These are phyloP conservation scores for Chlorospingus semifuscus DNA, from an alignment of 2,797 vertebrate genomes.

Conservation along the genomic window DNA sequence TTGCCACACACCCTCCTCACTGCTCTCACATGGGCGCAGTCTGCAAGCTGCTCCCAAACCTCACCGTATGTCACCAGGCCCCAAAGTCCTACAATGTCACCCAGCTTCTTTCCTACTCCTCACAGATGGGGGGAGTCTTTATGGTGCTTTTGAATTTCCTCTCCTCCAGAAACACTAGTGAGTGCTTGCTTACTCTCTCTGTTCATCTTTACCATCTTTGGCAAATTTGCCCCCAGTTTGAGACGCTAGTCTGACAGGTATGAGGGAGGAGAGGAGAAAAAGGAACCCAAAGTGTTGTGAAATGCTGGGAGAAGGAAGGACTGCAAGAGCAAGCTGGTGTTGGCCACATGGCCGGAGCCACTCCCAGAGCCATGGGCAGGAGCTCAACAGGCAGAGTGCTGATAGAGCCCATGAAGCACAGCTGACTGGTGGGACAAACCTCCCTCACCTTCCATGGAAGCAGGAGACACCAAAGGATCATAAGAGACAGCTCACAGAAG, in stretches of 20 bases:
- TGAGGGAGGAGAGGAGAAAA: neutral
- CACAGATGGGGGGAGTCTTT: fast-evolving
- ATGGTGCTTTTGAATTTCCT: neutral
- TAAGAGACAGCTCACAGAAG: neutral
- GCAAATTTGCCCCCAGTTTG: neutral
- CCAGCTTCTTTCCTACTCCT: neutral
- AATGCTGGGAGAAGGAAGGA: neutral
- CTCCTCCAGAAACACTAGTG: neutral
- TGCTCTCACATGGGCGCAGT: neutral
- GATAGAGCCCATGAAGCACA: neutral
- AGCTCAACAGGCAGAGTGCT: fast-evolving
- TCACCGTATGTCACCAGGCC: neutral
- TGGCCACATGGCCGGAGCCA: neutral
- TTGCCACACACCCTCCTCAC: neutral
- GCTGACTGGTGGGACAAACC: neutral
- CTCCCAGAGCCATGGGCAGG: neutral
- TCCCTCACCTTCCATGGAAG: neutral
- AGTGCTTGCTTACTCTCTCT: neutral
- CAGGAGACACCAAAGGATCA: neutral
- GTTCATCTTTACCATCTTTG: neutral
- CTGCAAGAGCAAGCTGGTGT: neutral
- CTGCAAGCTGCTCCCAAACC: neutral
- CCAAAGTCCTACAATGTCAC: neutral
- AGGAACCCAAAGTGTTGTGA: neutral
- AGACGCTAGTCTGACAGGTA: neutral